A percentile compares a stretch with the other conserved stretches of the same genome.
Conservation (phyloP, 30 jellyfish, hydroid and myxozoan genomes). For the Turritopsis dohrnii region DNA sequence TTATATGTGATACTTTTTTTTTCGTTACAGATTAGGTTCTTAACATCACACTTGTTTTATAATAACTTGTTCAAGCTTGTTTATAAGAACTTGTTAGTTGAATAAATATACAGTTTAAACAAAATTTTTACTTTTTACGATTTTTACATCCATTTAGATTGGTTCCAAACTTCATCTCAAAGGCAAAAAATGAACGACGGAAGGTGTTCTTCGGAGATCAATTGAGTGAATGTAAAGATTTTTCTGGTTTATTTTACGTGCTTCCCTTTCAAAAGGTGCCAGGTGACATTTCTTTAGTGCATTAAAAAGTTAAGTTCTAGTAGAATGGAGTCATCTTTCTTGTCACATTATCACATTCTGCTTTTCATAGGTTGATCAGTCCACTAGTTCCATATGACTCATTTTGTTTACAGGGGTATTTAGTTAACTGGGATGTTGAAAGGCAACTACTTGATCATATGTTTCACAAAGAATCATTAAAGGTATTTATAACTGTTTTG, state of each 20-base stretch:
- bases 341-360: background rate
- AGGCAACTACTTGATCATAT: conserved; percentile 93
- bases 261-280: conserved; percentile 89
- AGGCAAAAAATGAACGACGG: conserved; percentile 85
- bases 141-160: conserved; percentile 19
- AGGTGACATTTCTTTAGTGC: background rate
- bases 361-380: too few relatives aligned
- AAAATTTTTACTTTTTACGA: background rate
- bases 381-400: background rate
- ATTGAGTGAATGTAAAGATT: conserved; percentile 86
- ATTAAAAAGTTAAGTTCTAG: background rate
- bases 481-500: conserved; percentile 28
- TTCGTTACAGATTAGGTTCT: too few relatives aligned
- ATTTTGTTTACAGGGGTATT: conserved; percentile 64
- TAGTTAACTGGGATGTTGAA: conserved; percentile 97
- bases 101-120: too few relatives aligned
- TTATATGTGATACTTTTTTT: too few relatives aligned
- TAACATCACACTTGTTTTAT: too few relatives aligned
- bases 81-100: too few relatives aligned
- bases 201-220: conserved; percentile 90
- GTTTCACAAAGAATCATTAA: conserved; percentile 69
- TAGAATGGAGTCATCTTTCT: background rate
- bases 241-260: conserved; percentile 88
- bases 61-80: too few relatives aligned
- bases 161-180: conserved; percentile 77